A percentile compares a stretch with the other conserved stretches of the same genome.
phyloP scores from a whole-genome alignment of 2,113 vertebrate genomes.

The Chitala chitala region DNA sequence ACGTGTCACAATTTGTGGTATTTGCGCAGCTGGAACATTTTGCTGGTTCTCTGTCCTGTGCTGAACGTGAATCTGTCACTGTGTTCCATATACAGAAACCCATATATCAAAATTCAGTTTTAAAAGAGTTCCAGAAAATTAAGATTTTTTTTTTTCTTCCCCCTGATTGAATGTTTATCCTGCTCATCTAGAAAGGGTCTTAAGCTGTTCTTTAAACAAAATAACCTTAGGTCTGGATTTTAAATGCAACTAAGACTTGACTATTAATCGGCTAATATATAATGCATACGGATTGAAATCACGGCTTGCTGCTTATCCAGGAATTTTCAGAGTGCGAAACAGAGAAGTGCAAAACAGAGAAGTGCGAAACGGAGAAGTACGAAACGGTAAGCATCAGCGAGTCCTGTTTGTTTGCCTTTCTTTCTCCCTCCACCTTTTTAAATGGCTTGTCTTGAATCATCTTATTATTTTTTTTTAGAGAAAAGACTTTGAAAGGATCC shows the following conservation, averaged over 20 bases:
- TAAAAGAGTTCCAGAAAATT: background rate
- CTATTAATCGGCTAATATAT: conserved; percentile 47
- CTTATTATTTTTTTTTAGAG: conserved; percentile 39
- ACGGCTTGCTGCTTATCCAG: conserved; percentile 34
- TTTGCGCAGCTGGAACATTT: too few relatives aligned
- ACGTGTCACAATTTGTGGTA: too few relatives aligned
- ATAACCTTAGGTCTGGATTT: conserved; percentile 33
- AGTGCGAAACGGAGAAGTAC: conserved; percentile 10
- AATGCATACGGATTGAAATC: conserved; percentile 39
- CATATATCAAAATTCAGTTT: background rate
- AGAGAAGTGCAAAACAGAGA: background rate
- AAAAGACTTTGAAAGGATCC: conserved; percentile 54
- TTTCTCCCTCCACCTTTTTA: conserved; percentile 1
- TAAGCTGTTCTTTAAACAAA: conserved; percentile 35
- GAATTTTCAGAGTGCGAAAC: conserved; percentile 25
- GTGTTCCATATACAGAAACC: background rate
- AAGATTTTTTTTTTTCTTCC: conserved; percentile 1
- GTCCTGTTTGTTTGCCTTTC: conserved; percentile 21
- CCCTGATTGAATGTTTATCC: conserved; percentile 30
- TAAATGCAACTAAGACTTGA: conserved; percentile 31
- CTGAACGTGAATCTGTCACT: background rate
- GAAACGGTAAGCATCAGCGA: conserved; percentile 17
- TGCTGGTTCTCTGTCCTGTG: too few relatives aligned
- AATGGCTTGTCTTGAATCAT: conserved; percentile 32
- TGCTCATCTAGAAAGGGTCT: conserved; percentile 39